Conservation (phyloP, 2,113 vertebrate species). For the Mormoops blainvillei region DNA sequence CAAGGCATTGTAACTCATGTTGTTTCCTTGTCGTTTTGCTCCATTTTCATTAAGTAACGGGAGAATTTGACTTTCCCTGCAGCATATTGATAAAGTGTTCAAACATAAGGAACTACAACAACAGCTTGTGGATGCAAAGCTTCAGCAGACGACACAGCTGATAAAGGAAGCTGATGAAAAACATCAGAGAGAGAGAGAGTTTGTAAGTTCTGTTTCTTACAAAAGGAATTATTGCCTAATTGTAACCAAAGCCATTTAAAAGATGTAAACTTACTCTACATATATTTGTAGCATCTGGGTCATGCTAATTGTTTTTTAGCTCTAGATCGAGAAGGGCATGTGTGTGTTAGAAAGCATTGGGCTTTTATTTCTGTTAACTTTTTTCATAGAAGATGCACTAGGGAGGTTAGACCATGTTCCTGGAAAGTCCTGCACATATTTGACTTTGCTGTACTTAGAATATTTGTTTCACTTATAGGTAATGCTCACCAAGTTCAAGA, state of each 20-base stretch:
- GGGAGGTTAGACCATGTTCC: neutral
- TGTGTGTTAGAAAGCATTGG: neutral
- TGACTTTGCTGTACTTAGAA: neutral
- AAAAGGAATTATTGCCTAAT: neutral
- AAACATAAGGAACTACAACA: slow-evolving; percentile 98
- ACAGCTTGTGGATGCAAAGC: slow-evolving; percentile 96
- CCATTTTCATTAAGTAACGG: slow-evolving; percentile 22
- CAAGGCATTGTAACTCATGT: neutral
- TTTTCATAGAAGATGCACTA: neutral
- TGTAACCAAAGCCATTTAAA: neutral
- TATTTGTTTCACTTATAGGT: neutral
- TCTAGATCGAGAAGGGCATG: neutral
- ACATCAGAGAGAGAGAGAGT: slow-evolving; percentile 93
- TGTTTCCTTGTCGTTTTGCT: neutral
- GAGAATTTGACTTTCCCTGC: slow-evolving; percentile 32
- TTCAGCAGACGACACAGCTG: slow-evolving; percentile 95
- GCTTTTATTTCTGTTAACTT: neutral
- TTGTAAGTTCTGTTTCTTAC: slow-evolving; percentile 86
- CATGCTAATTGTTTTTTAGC: neutral
- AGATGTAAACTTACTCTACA: neutral
- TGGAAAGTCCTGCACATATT: neutral
- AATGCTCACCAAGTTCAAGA: neutral
- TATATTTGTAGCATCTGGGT: neutral
- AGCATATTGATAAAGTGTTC: slow-evolving; percentile 99
- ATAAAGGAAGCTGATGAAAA: slow-evolving; percentile 97